These are phyloP conservation scores for Platyscapa corneri DNA, from an alignment of 1,140 invertebrate genomes.

Conservation along the genomic window DNA sequence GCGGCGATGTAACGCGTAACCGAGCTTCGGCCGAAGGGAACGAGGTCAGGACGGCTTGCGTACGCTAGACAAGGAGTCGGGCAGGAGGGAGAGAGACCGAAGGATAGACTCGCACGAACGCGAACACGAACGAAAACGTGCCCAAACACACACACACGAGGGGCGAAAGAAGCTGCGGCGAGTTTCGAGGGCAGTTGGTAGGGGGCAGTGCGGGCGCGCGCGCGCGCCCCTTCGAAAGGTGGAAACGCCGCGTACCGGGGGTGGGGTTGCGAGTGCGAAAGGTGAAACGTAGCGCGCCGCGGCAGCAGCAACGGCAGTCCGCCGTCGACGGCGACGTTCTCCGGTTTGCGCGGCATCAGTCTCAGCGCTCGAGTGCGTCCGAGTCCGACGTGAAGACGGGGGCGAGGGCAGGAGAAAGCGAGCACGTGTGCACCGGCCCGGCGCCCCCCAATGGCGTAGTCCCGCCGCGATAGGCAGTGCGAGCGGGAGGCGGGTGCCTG, in stretches of 20 bases:
- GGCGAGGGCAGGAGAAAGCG: neutral
- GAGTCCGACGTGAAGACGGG: neutral
- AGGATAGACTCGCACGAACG: too few relatives aligned
- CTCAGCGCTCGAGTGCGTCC: neutral
- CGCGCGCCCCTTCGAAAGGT: conserved; percentile 1
- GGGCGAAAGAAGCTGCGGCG: neutral
- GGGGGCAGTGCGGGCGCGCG: neutral
- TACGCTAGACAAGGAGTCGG: neutral
- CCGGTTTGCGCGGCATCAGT: neutral
- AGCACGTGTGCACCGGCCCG: neutral
- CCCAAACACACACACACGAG: too few relatives aligned
- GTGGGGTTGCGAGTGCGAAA: conserved; percentile 22
- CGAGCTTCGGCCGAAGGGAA: neutral
- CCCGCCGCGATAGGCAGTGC: neutral
- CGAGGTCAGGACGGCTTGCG: conserved; percentile 33
- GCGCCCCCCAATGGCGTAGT: neutral
- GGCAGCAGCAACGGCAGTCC: conserved; percentile 7
- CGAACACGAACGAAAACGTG: too few relatives aligned
- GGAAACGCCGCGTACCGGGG: neutral
- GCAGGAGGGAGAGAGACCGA: too few relatives aligned
- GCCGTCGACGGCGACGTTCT: conserved; percentile 41
- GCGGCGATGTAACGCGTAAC: too few relatives aligned
- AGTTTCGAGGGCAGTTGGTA: neutral
- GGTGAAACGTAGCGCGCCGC: conserved; percentile 38
- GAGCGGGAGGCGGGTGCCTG: neutral